These are phyloP conservation scores for Gallinago media DNA, from an alignment of 2,113 vertebrate genomes.

Conservation along the genomic window DNA sequence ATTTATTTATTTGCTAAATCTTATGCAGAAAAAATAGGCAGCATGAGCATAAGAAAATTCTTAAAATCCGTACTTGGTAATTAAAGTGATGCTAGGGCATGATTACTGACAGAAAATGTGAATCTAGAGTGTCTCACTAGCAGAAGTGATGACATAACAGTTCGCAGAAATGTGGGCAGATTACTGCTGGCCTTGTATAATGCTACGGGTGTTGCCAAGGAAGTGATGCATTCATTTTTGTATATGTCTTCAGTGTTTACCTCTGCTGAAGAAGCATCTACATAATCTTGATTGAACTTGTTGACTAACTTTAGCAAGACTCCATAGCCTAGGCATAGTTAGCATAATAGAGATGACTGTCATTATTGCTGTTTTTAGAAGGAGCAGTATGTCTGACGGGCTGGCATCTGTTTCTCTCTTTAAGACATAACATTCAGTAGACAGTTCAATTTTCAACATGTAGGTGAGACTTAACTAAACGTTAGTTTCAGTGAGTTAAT, in stretches of 20 bases:
- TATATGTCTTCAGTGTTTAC: slow-evolving; percentile 72
- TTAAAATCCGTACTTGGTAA: not conserved
- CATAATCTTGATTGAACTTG: slow-evolving; percentile 80
- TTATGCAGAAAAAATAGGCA: not conserved
- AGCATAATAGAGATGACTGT: slow-evolving; percentile 89
- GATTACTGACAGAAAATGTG: not conserved
- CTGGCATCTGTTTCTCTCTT: slow-evolving; percentile 86
- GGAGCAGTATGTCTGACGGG: slow-evolving; percentile 80
- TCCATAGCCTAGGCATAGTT: slow-evolving; percentile 88
- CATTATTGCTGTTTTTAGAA: slow-evolving; percentile 95
- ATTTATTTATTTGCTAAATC: not conserved
- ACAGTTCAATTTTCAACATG: slow-evolving; percentile 78
- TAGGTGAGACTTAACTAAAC: slow-evolving; percentile 73
- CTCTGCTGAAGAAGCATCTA: slow-evolving; percentile 68
- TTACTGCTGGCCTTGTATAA: not conserved
- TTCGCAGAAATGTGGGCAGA: not conserved
- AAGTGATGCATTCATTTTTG: slow-evolving; percentile 53
- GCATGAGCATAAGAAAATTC: not conserved
- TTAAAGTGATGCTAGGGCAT: not conserved
- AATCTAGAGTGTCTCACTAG: not conserved
- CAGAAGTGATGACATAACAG: not conserved
- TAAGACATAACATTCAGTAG: slow-evolving; percentile 74
- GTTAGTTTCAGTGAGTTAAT: slow-evolving; percentile 45
- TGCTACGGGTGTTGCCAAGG: slow-evolving; percentile 24
- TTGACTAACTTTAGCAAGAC: slow-evolving; percentile 93